phyloP scores from a whole-genome alignment of 2,797 vertebrate genomes.

The Iguana delicatissima region DNA sequence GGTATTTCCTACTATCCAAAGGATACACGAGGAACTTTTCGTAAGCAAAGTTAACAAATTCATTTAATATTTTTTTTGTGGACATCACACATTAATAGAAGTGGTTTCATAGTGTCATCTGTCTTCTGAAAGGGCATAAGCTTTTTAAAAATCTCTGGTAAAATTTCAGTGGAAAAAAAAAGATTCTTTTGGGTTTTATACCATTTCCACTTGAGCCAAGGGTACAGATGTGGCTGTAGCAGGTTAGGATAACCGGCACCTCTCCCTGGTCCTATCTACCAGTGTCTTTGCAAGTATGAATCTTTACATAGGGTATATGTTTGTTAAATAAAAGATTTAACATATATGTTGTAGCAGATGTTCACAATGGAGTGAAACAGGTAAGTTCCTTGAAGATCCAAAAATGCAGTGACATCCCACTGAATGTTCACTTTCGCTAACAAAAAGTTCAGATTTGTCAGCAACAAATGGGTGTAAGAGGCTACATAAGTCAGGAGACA shows the following conservation, averaged over 20 bases:
- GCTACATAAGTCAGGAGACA: background rate
- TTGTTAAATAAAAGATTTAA: background rate
- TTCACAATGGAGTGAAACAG: background rate
- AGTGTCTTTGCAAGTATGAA: no score
- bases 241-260: no score
- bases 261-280: no score
- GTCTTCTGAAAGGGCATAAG: background rate
- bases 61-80: background rate
- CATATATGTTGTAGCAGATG: background rate
- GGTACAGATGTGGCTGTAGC: no score
- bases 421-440: background rate
- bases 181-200: no score
- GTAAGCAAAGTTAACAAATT: conserved; percentile 1
- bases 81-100: background rate
- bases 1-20: accelerated
- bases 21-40: accelerated
- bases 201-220: no score
- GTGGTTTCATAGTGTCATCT: background rate
- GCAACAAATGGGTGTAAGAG: background rate
- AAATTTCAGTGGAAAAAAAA: no score
- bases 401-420: background rate
- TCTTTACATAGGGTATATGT: background rate
- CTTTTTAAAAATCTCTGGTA: no score
- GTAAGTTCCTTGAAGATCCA: background rate
- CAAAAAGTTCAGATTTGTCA: background rate